Evolutionary conservation across 2,113 vertebrate species (phyloP), one percentile per base, ranked within the genome.

Genomic region (Chionodraco myersi): DNA sequence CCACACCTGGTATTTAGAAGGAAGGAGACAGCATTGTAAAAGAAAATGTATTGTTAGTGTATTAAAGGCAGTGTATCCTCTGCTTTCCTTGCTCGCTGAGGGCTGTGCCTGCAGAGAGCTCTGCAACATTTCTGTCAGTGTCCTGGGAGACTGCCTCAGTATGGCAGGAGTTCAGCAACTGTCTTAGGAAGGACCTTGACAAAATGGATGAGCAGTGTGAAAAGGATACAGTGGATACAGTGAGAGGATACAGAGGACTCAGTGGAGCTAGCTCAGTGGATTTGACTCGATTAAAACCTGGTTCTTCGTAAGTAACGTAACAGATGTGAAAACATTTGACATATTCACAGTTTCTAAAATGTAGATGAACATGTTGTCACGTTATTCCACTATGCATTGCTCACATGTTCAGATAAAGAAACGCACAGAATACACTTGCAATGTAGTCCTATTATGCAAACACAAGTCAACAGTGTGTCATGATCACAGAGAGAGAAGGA

Each of bases 131-230:
- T 72, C 71, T 80, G 77, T 67, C 73, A 62, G 83, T 45, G 72
- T 91, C 86, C 85, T 64, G 15, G 56, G 89, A 82, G 86, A 86
- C 79, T 62, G 75, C 77, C 63, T 82, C 77, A 75, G 72, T 6
- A 12, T 73, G 73, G 61, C 80, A 84, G 67, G 36, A 71, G 77
- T 85, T 91, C 88, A 89, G 87, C 79, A 65, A 49, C 77, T 68
- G 80, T 73, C 78, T 41, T 41, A 73, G 53, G 60, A 84, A 92
- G 69, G 83, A 85, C 82, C 86, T 89, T 90, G 83, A 87, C 54
- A 75, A 88, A 85, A 89, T 84, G 77, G 81, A 92, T 85, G 86
- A 90, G 85, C 79, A 56, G 70, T 60, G 72, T 67, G 74, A 76
- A 45, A 73, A 88, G 72, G 78, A 72, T 74, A 54, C 56, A 36